These are phyloP conservation scores for Hippopotamus amphibius DNA, from an alignment of 2,113 vertebrate species.

Conservation along the genomic window DNA sequence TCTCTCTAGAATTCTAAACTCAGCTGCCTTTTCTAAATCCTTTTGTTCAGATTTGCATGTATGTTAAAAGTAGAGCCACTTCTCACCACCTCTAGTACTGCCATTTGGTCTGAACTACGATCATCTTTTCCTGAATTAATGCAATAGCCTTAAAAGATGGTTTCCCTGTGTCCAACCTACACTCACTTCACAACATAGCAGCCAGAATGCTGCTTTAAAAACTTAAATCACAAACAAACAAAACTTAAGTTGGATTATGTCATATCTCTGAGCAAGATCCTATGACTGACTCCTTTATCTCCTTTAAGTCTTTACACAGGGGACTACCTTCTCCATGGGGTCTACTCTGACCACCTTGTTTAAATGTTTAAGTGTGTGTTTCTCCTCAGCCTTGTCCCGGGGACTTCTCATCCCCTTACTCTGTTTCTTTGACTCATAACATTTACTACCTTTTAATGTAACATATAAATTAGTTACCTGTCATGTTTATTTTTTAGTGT, in stretches of 20 bases:
- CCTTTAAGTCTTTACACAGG: not conserved
- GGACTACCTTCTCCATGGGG: not conserved
- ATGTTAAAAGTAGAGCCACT: not conserved
- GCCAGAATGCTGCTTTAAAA: not conserved
- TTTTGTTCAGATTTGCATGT: not conserved
- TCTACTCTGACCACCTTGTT: not conserved
- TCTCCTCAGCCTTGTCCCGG: not conserved
- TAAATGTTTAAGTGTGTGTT: not conserved
- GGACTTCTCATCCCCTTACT: not conserved
- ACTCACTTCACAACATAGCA: not conserved
- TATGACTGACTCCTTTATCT: not conserved
- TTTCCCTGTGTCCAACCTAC: not conserved
- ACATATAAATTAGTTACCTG: not conserved
- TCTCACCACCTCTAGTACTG: not conserved
- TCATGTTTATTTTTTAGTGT: not conserved
- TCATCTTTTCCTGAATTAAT: not conserved
- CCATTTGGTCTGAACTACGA: not conserved
- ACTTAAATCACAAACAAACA: not conserved
- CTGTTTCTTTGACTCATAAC: not conserved
- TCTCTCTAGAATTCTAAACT: conserved; percentile 11
- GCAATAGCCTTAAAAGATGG: not conserved
- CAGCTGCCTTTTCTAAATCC: not conserved
- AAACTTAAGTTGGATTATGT: not conserved
- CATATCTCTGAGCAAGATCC: not conserved
- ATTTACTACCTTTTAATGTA: not conserved